Conservation (phyloP, 2,797 vertebrate genomes). For the Columba guinea region DNA sequence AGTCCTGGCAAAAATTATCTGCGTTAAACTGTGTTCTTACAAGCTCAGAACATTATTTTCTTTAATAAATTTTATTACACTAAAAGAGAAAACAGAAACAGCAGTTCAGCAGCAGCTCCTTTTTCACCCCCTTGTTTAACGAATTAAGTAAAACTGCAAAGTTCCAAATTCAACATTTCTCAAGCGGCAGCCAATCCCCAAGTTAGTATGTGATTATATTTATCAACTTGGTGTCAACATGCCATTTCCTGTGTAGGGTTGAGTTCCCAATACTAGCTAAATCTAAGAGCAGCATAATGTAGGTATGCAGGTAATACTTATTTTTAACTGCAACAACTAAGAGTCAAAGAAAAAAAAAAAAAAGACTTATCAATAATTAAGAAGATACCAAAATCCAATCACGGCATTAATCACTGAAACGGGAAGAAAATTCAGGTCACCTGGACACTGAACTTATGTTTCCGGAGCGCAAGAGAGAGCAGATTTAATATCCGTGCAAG, state of each 20-base stretch:
- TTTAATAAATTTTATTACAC: background rate
- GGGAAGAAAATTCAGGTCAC: background rate
- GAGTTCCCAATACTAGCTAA: background rate
- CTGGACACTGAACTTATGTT: accelerated
- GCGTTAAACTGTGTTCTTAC: background rate
- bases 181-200: background rate
- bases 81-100: background rate
- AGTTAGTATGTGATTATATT: background rate
- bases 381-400: background rate
- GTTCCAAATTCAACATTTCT: background rate
- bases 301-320: background rate
- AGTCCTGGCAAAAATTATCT: background rate
- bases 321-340: accelerated
- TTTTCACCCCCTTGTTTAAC: background rate
- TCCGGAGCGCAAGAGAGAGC: accelerated
- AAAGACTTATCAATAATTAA: background rate
- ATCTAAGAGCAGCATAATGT: accelerated
- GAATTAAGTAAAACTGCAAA: accelerated
- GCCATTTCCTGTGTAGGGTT: accelerated
- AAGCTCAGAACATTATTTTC: background rate
- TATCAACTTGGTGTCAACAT: background rate
- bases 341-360: accelerated
- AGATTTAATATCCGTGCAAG: accelerated
- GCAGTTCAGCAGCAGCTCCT: background rate
- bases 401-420: accelerated